phyloP scores from a whole-genome alignment of 2,888 invertebrate genomes.

The Diplolepis rosae region DNA sequence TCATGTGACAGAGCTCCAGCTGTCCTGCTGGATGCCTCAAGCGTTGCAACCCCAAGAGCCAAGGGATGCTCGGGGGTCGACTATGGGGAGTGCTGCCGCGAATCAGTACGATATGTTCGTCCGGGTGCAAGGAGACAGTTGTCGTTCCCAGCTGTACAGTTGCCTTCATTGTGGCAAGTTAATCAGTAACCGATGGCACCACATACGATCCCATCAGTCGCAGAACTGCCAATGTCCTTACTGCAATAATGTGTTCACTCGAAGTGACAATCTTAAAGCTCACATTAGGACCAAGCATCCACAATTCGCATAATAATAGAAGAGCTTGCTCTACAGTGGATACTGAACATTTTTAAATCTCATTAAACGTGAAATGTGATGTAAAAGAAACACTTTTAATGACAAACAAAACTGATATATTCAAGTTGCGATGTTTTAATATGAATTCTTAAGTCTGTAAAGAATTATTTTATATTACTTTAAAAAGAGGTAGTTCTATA shows the following conservation, averaged over 20 bases:
- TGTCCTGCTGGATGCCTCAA: conserved; percentile 62
- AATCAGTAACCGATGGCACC: conserved; percentile 82
- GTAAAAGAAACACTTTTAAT: too few species aligned
- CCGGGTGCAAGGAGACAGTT: conserved; percentile 57
- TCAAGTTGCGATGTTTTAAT: too few species aligned
- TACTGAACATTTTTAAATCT: too few species aligned
- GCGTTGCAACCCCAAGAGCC: conserved; percentile 57
- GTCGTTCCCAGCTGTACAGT: conserved; percentile 73
- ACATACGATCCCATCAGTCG: conserved; percentile 80
- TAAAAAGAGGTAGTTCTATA: too few species aligned
- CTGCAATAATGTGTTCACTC: conserved; percentile 79
- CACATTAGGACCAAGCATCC: conserved; percentile 80
- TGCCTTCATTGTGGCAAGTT: conserved; percentile 81
- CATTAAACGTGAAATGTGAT: too few species aligned
- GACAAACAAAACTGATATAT: too few species aligned
- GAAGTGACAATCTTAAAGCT: conserved; percentile 81
- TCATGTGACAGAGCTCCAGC: conserved; percentile 61
- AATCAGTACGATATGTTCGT: conserved; percentile 63
- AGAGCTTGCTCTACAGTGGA: too few species aligned
- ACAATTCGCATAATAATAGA: conserved; percentile 37
- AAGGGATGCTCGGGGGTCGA: conserved; percentile 56
- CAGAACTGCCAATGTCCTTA: conserved; percentile 79
- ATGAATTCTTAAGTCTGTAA: too few species aligned
- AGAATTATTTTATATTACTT: too few species aligned
- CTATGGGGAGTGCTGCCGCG: conserved; percentile 48